phyloP scores from a whole-genome alignment of 2,113 vertebrate genomes.

The Tachuris rubrigastra region DNA sequence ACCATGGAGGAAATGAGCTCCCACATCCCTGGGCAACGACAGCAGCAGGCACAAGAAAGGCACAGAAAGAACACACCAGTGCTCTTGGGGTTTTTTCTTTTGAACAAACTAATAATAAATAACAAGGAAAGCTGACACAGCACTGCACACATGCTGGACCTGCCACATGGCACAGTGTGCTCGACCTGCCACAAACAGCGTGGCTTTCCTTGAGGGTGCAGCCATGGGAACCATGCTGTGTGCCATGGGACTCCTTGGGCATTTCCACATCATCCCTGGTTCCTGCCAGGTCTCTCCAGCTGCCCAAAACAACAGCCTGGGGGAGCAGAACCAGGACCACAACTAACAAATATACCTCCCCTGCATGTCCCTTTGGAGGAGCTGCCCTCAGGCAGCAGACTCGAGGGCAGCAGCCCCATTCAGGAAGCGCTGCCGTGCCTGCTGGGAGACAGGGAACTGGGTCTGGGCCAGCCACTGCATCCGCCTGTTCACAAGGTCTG shows the following conservation, averaged over 20 bases:
- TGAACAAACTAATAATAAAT: neutral
- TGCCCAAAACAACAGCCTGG: neutral
- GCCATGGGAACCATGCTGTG: neutral
- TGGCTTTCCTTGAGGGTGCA: neutral
- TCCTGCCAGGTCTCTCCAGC: neutral
- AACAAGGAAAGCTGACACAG: neutral
- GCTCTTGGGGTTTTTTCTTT: neutral
- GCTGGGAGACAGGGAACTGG: neutral
- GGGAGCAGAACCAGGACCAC: neutral
- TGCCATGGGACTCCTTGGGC: accelerated
- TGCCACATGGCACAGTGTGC: neutral
- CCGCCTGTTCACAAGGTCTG: slow-evolving; percentile 24
- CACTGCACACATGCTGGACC: neutral
- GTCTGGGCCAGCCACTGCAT: slow-evolving; percentile 12
- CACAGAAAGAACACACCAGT: neutral
- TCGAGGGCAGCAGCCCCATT: neutral
- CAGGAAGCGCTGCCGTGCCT: accelerated
- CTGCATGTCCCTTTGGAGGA: neutral
- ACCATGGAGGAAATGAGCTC: neutral
- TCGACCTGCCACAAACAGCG: accelerated
- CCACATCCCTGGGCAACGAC: accelerated
- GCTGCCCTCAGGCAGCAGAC: neutral
- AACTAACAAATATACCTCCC: neutral
- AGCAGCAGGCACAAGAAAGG: neutral
- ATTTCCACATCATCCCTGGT: neutral